Conservation (phyloP, 2,113 vertebrate species). For the Neotragus moschatus region DNA sequence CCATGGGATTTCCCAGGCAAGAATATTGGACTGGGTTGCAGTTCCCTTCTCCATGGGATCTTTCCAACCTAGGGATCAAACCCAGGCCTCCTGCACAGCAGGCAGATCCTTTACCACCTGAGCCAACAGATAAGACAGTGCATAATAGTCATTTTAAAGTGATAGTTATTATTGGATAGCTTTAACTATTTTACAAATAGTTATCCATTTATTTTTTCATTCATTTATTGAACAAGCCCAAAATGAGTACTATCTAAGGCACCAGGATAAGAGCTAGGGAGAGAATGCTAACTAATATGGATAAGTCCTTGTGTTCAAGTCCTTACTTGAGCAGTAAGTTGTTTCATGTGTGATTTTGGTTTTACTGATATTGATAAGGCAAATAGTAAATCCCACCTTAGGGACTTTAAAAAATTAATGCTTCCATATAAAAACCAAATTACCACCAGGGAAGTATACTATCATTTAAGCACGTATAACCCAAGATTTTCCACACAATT, state of each 20-base stretch:
- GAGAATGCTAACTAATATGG: neutral
- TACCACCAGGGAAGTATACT: neutral
- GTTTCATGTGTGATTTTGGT: neutral
- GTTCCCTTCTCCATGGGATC: neutral
- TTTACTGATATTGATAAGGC: neutral
- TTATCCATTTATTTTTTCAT: neutral
- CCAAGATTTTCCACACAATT: neutral
- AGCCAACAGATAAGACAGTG: neutral
- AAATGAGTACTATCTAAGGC: neutral
- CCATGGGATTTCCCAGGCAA: neutral
- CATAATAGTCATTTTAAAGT: neutral
- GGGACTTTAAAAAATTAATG: neutral
- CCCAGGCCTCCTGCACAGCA: neutral
- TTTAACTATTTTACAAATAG: neutral
- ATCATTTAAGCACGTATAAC: neutral
- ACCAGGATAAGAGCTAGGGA: neutral
- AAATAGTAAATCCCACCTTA: neutral
- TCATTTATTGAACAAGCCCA: neutral
- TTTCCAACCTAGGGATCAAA: neutral
- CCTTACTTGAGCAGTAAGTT: neutral
- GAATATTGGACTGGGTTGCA: neutral
- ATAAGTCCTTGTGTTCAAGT: fast-evolving
- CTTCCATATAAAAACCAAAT: neutral
- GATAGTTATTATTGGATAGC: neutral
- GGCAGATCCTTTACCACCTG: neutral